Evolutionary conservation across 2,888 invertebrate genomes (phyloP).

Genomic region (Molorchus minor): DNA sequence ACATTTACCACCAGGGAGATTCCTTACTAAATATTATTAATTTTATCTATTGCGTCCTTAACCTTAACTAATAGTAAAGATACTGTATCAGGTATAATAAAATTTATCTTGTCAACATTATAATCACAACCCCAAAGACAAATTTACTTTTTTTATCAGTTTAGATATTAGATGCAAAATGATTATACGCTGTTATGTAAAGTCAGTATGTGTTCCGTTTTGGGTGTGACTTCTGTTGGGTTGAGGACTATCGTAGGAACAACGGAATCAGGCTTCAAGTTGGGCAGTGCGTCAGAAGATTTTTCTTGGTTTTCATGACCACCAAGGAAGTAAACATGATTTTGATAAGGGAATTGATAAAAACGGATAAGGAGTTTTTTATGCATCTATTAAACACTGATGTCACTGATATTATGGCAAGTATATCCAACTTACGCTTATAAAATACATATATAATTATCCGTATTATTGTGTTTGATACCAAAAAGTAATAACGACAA

Average conservation of each 20-base stretch:
- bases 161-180: slow-evolving; percentile 41
- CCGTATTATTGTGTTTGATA: too few relatives aligned
- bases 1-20: slow-evolving; percentile 43
- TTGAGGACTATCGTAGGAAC: background rate
- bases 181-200: slow-evolving; percentile 14
- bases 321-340: background rate
- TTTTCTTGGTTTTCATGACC: too few relatives aligned
- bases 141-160: slow-evolving; percentile 52
- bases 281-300: too few relatives aligned
- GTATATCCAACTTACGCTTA: too few relatives aligned
- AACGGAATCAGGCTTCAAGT: too few relatives aligned
- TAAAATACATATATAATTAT: too few relatives aligned
- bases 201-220: slow-evolving; percentile 1
- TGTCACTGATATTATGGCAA: too few relatives aligned
- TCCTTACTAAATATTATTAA: slow-evolving; percentile 59
- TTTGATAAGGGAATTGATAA: background rate
- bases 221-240: background rate
- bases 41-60: slow-evolving; percentile 56
- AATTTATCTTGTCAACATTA: slow-evolving; percentile 57
- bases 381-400: too few relatives aligned
- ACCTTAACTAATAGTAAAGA: slow-evolving; percentile 54
- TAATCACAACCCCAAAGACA: slow-evolving; percentile 52
- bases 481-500: too few relatives aligned
- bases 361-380: background rate
- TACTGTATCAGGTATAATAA: slow-evolving; percentile 52